A percentile compares a stretch with the other conserved stretches of the same genome.
phyloP scores from a whole-genome alignment of 2,888 invertebrate genomes.

The Drosophila sordidula region DNA sequence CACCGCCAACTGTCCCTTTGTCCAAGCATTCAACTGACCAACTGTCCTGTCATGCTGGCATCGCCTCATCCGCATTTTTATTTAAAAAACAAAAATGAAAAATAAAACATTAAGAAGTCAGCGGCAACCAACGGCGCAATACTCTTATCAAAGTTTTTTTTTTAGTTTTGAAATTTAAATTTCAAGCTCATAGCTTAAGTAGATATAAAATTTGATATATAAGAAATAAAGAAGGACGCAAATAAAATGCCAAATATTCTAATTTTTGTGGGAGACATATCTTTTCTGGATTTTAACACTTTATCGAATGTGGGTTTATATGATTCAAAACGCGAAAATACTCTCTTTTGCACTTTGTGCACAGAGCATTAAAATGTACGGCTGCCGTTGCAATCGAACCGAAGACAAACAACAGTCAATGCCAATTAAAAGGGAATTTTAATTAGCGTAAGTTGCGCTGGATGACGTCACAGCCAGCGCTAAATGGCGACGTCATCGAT shows the following conservation, averaged over 20 bases:
- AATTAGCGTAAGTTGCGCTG: constrained; percentile 75
- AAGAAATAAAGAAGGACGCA: no score
- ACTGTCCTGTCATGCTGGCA: constrained; percentile 23
- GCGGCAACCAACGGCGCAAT: not conserved
- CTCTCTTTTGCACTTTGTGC: not conserved
- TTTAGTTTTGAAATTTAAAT: no score
- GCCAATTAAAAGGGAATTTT: constrained; percentile 82
- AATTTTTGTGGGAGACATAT: no score
- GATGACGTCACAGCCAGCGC: constrained; percentile 60
- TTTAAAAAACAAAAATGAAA: constrained; percentile 70
- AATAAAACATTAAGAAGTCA: constrained; percentile 8
- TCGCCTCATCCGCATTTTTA: constrained; percentile 69
- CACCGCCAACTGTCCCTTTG: constrained; percentile 9
- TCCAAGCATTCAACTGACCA: constrained; percentile 12
- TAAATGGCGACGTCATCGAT: constrained; percentile 11
- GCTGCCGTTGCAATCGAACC: constrained; percentile 56
- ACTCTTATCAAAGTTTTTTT: not conserved
- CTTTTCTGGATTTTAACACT: no score
- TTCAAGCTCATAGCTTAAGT: no score
- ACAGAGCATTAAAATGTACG: constrained; percentile 4
- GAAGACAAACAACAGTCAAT: constrained; percentile 77
- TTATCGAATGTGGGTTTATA: no score
- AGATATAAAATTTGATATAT: no score
- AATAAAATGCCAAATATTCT: no score
- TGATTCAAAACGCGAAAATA: not conserved